These are phyloP conservation scores for Tricholaema leucomelas DNA, from an alignment of 2,113 vertebrate genomes.

Conservation along the genomic window DNA sequence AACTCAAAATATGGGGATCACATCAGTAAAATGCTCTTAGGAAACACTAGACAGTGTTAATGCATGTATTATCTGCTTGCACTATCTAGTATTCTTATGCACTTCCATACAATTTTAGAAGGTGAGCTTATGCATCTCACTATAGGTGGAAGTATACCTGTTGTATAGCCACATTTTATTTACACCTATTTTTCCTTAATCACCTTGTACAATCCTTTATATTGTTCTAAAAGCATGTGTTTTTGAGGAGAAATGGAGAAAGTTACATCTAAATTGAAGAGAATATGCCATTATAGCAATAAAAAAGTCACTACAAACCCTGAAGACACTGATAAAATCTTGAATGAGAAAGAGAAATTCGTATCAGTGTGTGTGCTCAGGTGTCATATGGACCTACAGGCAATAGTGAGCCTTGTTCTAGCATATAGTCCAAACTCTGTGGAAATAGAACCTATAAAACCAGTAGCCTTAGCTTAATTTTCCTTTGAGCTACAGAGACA, in stretches of 20 bases:
- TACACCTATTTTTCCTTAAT: background rate
- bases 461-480: background rate
- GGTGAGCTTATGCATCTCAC: background rate
- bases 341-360: background rate
- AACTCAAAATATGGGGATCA: background rate
- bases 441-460: background rate
- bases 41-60: background rate
- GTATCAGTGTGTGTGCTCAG: background rate
- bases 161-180: background rate
- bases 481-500: background rate
- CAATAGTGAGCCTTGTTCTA: background rate
- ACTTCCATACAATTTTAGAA: background rate
- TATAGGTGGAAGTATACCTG: background rate
- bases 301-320: background rate
- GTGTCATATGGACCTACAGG: background rate
- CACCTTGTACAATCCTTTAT: rapidly evolving
- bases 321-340: background rate
- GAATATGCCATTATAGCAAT: background rate
- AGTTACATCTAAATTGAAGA: background rate
- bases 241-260: background rate
- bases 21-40: background rate
- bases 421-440: background rate
- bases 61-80: background rate
- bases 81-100: background rate
- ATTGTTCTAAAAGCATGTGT: background rate